A percentile compares a stretch with the other conserved stretches of the same genome.
phyloP scores from a whole-genome alignment of 2,113 vertebrate genomes.

The Redunca redunca region DNA sequence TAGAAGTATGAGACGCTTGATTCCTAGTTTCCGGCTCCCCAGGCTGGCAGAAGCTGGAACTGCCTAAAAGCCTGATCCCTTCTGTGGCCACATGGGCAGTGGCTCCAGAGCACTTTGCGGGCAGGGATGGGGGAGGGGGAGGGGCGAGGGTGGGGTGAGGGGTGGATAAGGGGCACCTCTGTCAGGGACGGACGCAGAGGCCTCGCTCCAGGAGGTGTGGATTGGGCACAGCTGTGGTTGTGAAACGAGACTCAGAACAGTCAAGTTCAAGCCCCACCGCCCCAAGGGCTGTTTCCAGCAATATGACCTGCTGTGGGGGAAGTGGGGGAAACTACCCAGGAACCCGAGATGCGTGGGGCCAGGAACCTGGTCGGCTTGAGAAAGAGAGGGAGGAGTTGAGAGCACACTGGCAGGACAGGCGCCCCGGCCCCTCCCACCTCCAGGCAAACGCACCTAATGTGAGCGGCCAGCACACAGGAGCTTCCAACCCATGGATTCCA shows the following conservation, averaged over 20 bases:
- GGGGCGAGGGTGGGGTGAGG: not conserved
- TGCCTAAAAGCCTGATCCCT: not conserved
- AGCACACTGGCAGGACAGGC: not conserved
- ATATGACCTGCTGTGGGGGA: no score
- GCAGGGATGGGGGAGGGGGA: no score
- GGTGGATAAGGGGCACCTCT: no score
- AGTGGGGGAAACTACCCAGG: not conserved
- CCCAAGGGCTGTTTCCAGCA: not conserved
- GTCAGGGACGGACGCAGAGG: not conserved
- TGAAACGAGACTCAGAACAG: not conserved
- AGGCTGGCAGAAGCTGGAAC: conserved; percentile 52
- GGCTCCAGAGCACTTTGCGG: no score
- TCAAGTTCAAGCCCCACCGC: not conserved
- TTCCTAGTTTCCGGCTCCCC: conserved; percentile 52
- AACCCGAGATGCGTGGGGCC: not conserved
- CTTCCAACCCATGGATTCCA: not conserved
- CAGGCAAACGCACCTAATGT: not conserved
- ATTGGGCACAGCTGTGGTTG: not conserved
- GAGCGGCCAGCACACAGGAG: not conserved
- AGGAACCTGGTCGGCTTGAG: not conserved
- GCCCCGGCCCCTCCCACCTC: not conserved
- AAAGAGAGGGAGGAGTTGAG: not conserved
- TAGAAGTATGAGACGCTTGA: conserved; percentile 16
- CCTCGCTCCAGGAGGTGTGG: not conserved
- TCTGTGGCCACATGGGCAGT: not conserved